Evolutionary conservation across 2,888 invertebrate genomes (phyloP).

Genomic region (Tetranychus piercei): DNA sequence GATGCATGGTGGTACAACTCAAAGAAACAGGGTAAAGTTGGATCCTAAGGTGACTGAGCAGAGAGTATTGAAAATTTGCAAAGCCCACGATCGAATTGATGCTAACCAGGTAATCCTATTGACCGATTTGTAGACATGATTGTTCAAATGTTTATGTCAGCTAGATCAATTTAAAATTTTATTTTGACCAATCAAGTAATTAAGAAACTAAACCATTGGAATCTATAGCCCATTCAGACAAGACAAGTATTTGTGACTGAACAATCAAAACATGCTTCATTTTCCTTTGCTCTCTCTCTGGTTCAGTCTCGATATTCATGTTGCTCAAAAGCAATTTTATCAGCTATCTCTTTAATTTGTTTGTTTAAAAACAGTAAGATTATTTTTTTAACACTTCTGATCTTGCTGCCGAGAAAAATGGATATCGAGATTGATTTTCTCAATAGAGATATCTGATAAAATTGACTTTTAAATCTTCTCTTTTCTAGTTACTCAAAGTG

Average conservation of each 20-base stretch:
- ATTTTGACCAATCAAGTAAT: too few relatives aligned
- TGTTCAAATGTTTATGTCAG: too few relatives aligned
- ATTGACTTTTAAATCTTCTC: background rate
- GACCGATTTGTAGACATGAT: too few relatives aligned
- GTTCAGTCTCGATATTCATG: slow-evolving; percentile 1
- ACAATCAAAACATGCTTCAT: background rate
- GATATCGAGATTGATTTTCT: background rate
- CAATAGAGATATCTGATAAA: background rate
- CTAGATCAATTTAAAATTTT: too few relatives aligned
- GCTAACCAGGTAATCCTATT: background rate
- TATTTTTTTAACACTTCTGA: too few relatives aligned
- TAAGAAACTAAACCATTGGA: too few relatives aligned
- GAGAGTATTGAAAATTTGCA: background rate
- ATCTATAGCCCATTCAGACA: too few relatives aligned
- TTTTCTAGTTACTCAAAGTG: background rate
- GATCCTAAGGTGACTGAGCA: background rate
- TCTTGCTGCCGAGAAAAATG: background rate
- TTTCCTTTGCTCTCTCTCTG: background rate
- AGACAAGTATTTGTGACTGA: background rate
- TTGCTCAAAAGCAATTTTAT: background rate
- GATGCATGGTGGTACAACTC: background rate
- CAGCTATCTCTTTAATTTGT: background rate
- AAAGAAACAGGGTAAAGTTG: background rate
- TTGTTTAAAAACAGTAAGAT: too few relatives aligned
- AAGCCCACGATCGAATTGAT: background rate